Conservation (phyloP, 2,113 vertebrate species). For the Kryptolebias marmoratus region DNA sequence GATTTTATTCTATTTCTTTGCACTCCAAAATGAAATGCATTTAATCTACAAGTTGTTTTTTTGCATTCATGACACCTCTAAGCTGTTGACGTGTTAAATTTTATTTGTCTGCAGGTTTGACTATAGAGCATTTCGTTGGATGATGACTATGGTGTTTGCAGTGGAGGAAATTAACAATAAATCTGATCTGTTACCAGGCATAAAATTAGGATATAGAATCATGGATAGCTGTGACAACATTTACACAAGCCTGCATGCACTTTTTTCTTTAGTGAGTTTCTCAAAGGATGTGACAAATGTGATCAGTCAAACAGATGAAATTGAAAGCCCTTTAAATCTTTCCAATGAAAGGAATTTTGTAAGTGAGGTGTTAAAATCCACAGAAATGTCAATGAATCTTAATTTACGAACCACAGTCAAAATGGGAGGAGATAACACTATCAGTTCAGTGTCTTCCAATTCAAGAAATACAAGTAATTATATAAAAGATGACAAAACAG, state of each 20-base stretch:
- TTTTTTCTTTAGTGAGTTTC: constrained; percentile 65
- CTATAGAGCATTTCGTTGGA: constrained; percentile 65
- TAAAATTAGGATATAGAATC: constrained; percentile 74
- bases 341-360: too few relatives aligned
- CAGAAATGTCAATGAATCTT: too few relatives aligned
- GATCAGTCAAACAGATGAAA: too few relatives aligned
- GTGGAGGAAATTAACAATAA: constrained; percentile 78
- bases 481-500: too few relatives aligned
- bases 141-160: constrained; percentile 77
- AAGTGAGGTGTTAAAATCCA: too few relatives aligned
- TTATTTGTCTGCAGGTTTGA: constrained; percentile 67
- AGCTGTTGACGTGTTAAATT: not conserved
- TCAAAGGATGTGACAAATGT: not conserved
- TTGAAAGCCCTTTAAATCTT: too few relatives aligned
- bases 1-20: not conserved
- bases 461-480: too few relatives aligned
- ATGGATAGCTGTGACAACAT: constrained; percentile 79
- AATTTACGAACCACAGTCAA: too few relatives aligned
- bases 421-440: too few relatives aligned
- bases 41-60: not conserved
- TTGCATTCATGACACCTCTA: not conserved
- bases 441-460: too few relatives aligned
- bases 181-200: constrained; percentile 68
- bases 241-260: constrained; percentile 68
- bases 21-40: not conserved